phyloP scores from a whole-genome alignment of 2,113 vertebrate genomes.

The Perca flavescens region DNA sequence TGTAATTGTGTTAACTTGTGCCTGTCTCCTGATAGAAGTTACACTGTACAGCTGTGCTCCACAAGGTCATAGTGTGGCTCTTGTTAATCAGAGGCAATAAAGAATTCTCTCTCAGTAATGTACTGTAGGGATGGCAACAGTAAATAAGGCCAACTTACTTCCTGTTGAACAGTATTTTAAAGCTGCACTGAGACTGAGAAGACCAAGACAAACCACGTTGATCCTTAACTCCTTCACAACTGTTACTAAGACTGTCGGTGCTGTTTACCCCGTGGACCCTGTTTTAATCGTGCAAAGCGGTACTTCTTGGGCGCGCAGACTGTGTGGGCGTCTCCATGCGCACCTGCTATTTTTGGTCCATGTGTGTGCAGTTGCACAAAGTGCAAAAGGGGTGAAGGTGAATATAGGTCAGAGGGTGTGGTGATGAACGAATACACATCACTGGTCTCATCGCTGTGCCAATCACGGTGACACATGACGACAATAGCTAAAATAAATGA shows the following conservation, averaged over 20 bases:
- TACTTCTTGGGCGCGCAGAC: background rate
- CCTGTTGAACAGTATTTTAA: background rate
- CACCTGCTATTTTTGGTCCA: background rate
- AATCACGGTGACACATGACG: background rate
- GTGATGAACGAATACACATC: background rate
- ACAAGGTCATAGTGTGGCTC: background rate
- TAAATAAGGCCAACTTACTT: background rate
- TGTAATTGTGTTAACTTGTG: constrained; percentile 10
- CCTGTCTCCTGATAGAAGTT: background rate
- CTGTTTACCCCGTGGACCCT: background rate
- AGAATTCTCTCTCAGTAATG: background rate
- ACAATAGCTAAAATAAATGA: background rate
- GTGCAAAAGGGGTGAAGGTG: background rate
- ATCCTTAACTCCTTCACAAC: background rate
- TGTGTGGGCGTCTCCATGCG: background rate
- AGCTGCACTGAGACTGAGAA: background rate
- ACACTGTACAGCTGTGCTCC: too few species aligned
- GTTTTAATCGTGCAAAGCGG: background rate
- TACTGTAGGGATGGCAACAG: background rate
- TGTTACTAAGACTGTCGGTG: background rate
- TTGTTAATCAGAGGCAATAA: background rate
- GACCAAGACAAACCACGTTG: background rate
- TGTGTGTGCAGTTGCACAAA: background rate
- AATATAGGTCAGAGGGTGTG: background rate
- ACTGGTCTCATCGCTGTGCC: background rate